phyloP scores from a whole-genome alignment of 2,113 vertebrate genomes.

The Corythoichthys haematopterus region DNA sequence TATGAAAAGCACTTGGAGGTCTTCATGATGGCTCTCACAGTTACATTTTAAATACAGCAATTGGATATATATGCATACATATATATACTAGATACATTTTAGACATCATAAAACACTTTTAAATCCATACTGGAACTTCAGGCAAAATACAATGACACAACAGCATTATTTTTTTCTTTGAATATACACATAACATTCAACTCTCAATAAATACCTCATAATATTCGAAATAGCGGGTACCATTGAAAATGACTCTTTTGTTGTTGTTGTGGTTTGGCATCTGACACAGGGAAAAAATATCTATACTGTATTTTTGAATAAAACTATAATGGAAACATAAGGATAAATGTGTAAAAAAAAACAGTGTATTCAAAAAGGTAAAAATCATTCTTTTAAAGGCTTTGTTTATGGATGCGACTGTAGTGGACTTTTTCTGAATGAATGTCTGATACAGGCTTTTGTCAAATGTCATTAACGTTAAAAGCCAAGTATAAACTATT shows the following conservation, averaged over 20 bases:
- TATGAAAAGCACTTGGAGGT: background rate
- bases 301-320: conserved; percentile 19
- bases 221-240: background rate
- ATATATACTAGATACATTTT: background rate
- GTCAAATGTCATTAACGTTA: background rate
- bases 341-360: conserved; percentile 22
- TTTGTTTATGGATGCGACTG: conserved; percentile 23
- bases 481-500: background rate
- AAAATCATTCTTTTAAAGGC: conserved; percentile 43
- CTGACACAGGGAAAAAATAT: conserved; percentile 43
- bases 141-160: conserved; percentile 7
- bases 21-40: conserved; percentile 28
- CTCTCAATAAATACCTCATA: conserved; percentile 31
- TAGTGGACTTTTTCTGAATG: conserved; percentile 19
- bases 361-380: conserved; percentile 37
- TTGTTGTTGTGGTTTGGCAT: conserved; percentile 14
- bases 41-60: conserved; percentile 24
- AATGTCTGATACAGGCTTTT: conserved; percentile 6
- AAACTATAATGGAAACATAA: conserved; percentile 20
- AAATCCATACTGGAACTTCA: conserved; percentile 1
- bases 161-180: conserved; percentile 15
- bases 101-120: conserved; percentile 8
- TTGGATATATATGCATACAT: background rate
- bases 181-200: conserved; percentile 25
- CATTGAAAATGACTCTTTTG: conserved; percentile 12